Percentiles rank a stretch among this genome's conserved stretches.
These are phyloP conservation scores for Trinectes maculatus DNA, from an alignment of 2,113 vertebrate species.

Conservation along the genomic window DNA sequence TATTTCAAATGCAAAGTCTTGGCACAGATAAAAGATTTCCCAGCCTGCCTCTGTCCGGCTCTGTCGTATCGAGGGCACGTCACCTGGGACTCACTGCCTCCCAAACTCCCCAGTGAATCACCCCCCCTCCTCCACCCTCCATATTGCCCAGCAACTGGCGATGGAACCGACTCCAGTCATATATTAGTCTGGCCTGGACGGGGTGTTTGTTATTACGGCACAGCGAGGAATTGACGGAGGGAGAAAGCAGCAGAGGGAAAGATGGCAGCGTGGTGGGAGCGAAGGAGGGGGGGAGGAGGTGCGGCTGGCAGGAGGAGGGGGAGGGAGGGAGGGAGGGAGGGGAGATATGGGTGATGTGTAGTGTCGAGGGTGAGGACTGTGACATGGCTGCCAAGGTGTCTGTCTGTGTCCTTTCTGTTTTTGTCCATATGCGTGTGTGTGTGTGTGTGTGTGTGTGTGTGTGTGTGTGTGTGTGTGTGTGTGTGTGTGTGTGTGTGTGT, in stretches of 20 bases:
- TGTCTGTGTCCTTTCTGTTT: constrained; percentile 36
- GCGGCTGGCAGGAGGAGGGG: constrained; percentile 51
- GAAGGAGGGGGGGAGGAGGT: constrained; percentile 38
- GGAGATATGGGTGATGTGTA: constrained; percentile 41
- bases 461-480: constrained; percentile 14
- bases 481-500: constrained; percentile 1
- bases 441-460: constrained; percentile 4
- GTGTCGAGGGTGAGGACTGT: constrained; percentile 33
- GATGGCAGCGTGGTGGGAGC: constrained; percentile 51
- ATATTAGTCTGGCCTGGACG: constrained; percentile 65
- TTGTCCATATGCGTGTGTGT: constrained; percentile 10
- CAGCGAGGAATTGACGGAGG: constrained; percentile 65
- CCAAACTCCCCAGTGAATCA: constrained; percentile 38
- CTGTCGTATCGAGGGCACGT: constrained; percentile 37
- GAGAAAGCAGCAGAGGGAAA: constrained; percentile 68
- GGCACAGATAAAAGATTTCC: constrained; percentile 19
- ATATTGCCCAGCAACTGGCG: constrained; percentile 76
- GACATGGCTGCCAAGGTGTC: constrained; percentile 48
- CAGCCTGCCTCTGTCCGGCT: constrained; percentile 18
- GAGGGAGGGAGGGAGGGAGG: constrained; percentile 25
- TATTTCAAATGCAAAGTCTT: constrained; percentile 34
- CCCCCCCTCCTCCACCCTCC: too few relatives aligned
- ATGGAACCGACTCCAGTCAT: constrained; percentile 67
- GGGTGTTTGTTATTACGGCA: constrained; percentile 75
- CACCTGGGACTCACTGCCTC: constrained; percentile 64